Conservation (phyloP, 2,797 vertebrate species). For the Rachycentron canadum region DNA sequence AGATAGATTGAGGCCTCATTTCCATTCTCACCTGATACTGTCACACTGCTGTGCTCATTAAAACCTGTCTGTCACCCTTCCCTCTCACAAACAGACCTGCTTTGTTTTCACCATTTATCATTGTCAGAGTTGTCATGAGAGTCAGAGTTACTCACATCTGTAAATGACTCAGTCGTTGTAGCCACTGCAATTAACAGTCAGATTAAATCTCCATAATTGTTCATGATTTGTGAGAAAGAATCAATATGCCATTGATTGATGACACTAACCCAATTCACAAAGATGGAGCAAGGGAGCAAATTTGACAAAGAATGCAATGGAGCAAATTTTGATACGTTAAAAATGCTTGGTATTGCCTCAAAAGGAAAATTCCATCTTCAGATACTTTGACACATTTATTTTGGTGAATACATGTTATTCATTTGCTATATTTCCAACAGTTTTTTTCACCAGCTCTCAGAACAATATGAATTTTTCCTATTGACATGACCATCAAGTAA, state of each 20-base stretch:
- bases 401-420: neutral
- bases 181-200: slow-evolving; percentile 61
- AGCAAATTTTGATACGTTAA: slow-evolving; percentile 1
- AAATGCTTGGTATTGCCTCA: neutral
- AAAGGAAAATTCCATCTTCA: neutral
- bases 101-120: slow-evolving; percentile 83
- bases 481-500: neutral
- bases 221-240: slow-evolving; percentile 42
- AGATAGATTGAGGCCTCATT: slow-evolving; percentile 83
- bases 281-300: too few relatives aligned
- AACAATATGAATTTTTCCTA: neutral
- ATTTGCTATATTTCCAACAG: slow-evolving; percentile 2
- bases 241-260: slow-evolving; percentile 42
- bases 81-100: slow-evolving; percentile 63
- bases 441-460: neutral
- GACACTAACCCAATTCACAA: slow-evolving; percentile 20
- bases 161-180: slow-evolving; percentile 58
- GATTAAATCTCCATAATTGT: slow-evolving; percentile 53
- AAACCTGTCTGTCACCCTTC: slow-evolving; percentile 82
- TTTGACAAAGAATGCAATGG: slow-evolving; percentile 1
- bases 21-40: slow-evolving; percentile 84
- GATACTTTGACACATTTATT: neutral
- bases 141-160: slow-evolving; percentile 54
- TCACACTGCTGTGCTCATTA: slow-evolving; percentile 84
- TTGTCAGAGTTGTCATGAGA: slow-evolving; percentile 80